Percentiles rank a stretch among this genome's conserved stretches.
These are phyloP conservation scores for Lycocerus yunnanus DNA, from an alignment of 2,888 invertebrate species.

Conservation along the genomic window DNA sequence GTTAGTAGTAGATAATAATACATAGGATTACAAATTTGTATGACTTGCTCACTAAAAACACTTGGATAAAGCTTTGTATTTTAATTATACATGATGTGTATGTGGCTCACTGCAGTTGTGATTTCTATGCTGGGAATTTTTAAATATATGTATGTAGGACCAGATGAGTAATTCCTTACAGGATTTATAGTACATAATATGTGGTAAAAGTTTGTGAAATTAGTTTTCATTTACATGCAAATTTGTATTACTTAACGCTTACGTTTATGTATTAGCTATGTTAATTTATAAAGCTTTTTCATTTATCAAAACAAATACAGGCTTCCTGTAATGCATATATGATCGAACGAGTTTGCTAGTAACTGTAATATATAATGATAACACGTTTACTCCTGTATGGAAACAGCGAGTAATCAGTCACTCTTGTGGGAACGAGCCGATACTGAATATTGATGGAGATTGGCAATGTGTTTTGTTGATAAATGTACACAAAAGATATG, in stretches of 20 bases:
- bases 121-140: too few relatives aligned
- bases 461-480: conserved; percentile 16
- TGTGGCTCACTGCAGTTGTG: too few relatives aligned
- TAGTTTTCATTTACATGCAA: not conserved
- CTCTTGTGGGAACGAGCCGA: conserved; percentile 22
- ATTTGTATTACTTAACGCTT: not conserved
- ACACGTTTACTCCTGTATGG: conserved; percentile 22
- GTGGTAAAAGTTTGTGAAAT: not conserved
- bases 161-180: too few relatives aligned
- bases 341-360: conserved; percentile 9
- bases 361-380: conserved; percentile 26
- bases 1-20: too few relatives aligned
- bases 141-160: too few relatives aligned
- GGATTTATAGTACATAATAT: too few relatives aligned
- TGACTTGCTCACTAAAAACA: too few relatives aligned
- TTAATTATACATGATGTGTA: too few relatives aligned
- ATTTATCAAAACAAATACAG: conserved; percentile 13
- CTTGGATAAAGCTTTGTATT: too few relatives aligned
- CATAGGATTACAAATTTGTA: too few relatives aligned
- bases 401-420: conserved; percentile 26
- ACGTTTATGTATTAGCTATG: not conserved
- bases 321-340: conserved; percentile 13
- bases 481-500: conserved; percentile 20
- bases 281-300: conserved; percentile 18
- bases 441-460: conserved; percentile 25